Evolutionary conservation across 2,888 invertebrate species (phyloP), one percentile per base, ranked within the genome.

Genomic region (Hyalella azteca): DNA sequence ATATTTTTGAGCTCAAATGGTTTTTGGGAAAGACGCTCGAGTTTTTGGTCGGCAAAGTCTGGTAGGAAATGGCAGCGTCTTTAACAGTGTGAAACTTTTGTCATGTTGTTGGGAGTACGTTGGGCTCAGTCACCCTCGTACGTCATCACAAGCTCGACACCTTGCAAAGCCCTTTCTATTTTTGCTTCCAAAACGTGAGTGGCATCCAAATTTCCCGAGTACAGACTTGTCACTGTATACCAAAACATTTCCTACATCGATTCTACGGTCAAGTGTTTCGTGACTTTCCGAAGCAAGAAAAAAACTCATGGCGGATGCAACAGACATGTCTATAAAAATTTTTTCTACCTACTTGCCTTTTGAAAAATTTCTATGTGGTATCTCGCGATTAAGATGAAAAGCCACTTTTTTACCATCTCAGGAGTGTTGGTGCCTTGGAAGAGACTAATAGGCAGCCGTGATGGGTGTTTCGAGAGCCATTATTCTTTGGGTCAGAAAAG

Each of bases 391-490:
- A 54, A n/a, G n/a, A n/a, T n/a, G n/a, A n/a, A n/a, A n/a, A n/a
- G n/a, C n/a, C n/a, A n/a, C n/a, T n/a, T n/a, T n/a, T n/a, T n/a
- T n/a, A 26, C 54, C 54, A 54, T 54, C 26, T 54, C 29, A 26
- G 54, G 5, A 54, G 22, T 54, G 54, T 26, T 22, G 29, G 29
- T 29, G 54, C 54, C 54, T 26, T 54, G 54, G 29, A 54, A 54
- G 29, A 54, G 54, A 54, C 29, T 22, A 54, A 54, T 22, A 29
- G 54, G 26, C 29, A 26, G 11, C 54, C 29, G 22, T 54, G 29
- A 54, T 54, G 54, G 54, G 54, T 54, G 54, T 54, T 54, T 54
- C 26, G 26, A 54, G 26, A 54, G 54, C 54, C 54, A 29, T 54
- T 54, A 54, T 22, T 54, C 26, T 54, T 29, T 11, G 13, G 54